phyloP scores from a whole-genome alignment of 2,113 vertebrate species.

The Ibidorhyncha struthersii region DNA sequence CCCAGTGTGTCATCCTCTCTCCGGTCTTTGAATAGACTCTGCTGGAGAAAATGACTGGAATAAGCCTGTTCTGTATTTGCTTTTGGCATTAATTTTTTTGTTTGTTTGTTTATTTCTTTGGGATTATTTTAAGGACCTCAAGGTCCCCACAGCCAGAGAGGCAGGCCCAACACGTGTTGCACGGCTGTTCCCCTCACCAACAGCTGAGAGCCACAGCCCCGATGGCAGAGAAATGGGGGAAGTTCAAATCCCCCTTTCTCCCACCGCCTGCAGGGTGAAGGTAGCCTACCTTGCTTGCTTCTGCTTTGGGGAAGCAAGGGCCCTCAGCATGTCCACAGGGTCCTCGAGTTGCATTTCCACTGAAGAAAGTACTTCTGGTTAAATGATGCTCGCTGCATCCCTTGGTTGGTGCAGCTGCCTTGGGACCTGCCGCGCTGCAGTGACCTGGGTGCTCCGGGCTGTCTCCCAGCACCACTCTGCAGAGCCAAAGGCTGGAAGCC shows the following conservation, averaged over 20 bases:
- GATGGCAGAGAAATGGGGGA: not conserved
- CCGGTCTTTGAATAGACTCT: constrained; percentile 34
- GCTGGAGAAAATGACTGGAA: constrained; percentile 46
- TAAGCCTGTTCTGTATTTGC: constrained; percentile 55
- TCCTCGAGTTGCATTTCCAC: not conserved
- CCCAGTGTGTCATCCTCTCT: constrained; percentile 53
- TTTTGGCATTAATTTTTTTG: constrained; percentile 1
- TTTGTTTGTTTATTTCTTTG: constrained; percentile 63
- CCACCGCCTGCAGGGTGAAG: not conserved
- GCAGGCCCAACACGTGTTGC: not conserved
- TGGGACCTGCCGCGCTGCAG: accelerated
- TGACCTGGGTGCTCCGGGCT: not conserved
- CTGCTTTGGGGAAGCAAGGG: not conserved
- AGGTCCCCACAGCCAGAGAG: constrained; percentile 11
- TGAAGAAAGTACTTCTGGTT: not conserved
- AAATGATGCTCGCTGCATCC: accelerated
- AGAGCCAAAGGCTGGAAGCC: not conserved
- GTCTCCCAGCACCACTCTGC: not conserved
- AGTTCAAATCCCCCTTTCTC: not conserved
- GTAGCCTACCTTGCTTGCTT: not conserved
- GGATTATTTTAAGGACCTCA: constrained; percentile 59
- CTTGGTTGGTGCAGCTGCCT: not conserved
- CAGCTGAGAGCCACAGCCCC: not conserved
- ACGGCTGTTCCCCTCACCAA: not conserved
- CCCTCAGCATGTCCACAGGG: not conserved